A percentile compares a stretch with the other conserved stretches of the same genome.
Conservation (phyloP, 2,113 vertebrate genomes). For the Scopus umbretta region DNA sequence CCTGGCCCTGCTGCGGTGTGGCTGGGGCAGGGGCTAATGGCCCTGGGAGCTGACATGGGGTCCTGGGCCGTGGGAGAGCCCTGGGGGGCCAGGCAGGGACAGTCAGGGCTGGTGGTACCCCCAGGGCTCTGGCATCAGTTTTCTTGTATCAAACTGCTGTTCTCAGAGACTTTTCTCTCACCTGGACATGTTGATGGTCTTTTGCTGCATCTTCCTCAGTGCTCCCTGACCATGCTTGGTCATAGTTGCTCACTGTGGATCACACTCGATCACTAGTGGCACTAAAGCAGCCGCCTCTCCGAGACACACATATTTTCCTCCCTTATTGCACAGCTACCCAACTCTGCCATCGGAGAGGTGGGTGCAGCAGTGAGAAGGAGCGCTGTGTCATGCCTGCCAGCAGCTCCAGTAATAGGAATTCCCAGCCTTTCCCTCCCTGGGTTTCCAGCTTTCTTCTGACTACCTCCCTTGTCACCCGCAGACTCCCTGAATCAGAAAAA, state of each 20-base stretch:
- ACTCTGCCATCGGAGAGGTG: background rate
- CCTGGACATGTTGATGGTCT: background rate
- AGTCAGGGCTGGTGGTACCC: background rate
- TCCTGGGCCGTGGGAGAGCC: background rate
- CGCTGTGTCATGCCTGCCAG: accelerated
- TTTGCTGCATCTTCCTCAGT: background rate
- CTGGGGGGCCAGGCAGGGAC: accelerated
- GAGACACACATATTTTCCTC: accelerated
- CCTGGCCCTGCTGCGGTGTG: accelerated
- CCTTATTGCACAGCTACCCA: background rate
- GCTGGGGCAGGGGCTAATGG: background rate
- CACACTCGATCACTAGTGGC: background rate
- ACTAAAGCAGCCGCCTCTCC: background rate
- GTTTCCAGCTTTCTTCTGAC: background rate
- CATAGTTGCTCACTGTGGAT: background rate
- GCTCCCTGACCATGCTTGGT: background rate
- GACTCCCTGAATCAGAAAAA: background rate
- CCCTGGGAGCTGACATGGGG: accelerated
- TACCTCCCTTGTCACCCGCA: background rate
- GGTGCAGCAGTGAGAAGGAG: background rate
- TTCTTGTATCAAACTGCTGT: background rate
- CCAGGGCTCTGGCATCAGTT: accelerated
- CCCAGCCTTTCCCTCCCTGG: accelerated
- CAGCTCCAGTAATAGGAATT: background rate
- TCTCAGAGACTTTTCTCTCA: background rate